phyloP scores from a whole-genome alignment of 1,140 invertebrate species.

The Cylas formicarius region DNA sequence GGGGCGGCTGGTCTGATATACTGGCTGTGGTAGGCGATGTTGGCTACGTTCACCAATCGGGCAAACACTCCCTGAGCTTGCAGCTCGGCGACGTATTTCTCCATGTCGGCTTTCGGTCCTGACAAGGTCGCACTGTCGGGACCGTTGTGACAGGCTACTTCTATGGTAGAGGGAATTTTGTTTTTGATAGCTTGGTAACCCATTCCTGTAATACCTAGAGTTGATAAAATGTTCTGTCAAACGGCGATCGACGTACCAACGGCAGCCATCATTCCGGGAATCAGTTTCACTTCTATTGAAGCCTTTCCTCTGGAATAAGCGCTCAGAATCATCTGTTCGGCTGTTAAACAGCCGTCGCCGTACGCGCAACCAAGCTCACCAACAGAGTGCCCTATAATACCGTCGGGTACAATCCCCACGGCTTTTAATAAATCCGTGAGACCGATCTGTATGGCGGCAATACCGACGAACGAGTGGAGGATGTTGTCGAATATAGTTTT shows the following conservation, averaged over 20 bases:
- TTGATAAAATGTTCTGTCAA: neutral
- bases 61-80: conserved; percentile 73
- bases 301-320: conserved; percentile 81
- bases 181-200: conserved; percentile 46
- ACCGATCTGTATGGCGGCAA: conserved; percentile 83
- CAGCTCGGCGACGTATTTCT: conserved; percentile 60
- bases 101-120: conserved; percentile 66
- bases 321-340: conserved; percentile 73
- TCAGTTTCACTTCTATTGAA: conserved; percentile 69
- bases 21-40: conserved; percentile 78
- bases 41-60: conserved; percentile 70
- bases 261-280: conserved; percentile 78
- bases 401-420: conserved; percentile 70
- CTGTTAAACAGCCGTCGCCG: conserved; percentile 76
- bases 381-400: conserved; percentile 82
- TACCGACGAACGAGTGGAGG: conserved; percentile 83
- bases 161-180: conserved; percentile 59
- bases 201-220: conserved; percentile 24
- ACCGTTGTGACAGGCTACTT: conserved; percentile 82
- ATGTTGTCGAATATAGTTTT: conserved; percentile 73
- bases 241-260: conserved; percentile 46
- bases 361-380: conserved; percentile 86
- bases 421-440: conserved; percentile 68
- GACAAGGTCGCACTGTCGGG: conserved; percentile 79
- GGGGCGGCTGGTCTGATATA: conserved; percentile 74